Percentiles rank a stretch among this genome's conserved stretches.
Evolutionary conservation across 2,113 vertebrate species (phyloP).

Genomic region (Nymphicus hollandicus): DNA sequence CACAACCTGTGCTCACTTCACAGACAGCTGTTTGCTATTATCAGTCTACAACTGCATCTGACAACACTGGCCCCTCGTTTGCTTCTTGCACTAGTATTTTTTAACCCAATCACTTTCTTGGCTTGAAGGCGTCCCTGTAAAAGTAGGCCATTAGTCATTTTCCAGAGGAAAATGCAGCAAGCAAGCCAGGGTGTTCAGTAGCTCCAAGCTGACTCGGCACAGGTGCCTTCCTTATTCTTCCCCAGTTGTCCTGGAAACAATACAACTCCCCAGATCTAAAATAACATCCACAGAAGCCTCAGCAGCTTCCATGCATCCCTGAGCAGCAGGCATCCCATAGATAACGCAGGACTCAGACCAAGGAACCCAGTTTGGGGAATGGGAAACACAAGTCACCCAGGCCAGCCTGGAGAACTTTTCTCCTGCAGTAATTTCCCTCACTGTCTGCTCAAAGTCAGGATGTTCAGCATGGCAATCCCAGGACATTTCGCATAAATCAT

Average conservation of each 20-base stretch:
- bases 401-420: not conserved
- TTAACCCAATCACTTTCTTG: not conserved
- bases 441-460: not conserved
- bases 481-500: not conserved
- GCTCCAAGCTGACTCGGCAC: not conserved
- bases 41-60: not conserved
- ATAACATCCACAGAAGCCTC: not conserved
- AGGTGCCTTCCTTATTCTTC: not conserved
- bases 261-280: not conserved
- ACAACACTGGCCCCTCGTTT: not conserved
- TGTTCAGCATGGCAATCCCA: not conserved
- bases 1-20: not conserved
- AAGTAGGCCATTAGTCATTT: not conserved
- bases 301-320: fast-evolving
- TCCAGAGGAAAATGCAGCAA: not conserved
- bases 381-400: not conserved
- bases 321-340: not conserved
- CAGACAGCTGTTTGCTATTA: not conserved
- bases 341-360: not conserved
- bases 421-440: not conserved
- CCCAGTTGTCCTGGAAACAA: conserved; percentile 2
- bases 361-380: not conserved
- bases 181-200: not conserved
- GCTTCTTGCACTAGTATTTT: not conserved
- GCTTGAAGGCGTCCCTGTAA: not conserved